Evolutionary conservation across 2,113 vertebrate genomes (phyloP).

Genomic region (Marmota monax): DNA sequence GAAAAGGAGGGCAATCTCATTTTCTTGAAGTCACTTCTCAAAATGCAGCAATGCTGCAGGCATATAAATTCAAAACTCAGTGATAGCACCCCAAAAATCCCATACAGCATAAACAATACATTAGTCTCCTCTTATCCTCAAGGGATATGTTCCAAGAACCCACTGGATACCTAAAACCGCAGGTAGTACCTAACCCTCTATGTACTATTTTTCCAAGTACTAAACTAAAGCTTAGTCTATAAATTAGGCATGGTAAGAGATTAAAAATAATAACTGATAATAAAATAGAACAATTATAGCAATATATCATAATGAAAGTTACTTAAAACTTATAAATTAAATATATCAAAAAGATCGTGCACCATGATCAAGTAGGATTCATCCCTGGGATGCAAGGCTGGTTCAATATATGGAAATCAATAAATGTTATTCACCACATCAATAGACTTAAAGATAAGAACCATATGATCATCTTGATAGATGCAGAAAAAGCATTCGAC

Average conservation of each 20-base stretch:
- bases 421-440: too few species aligned
- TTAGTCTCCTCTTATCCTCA: background rate
- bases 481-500: too few species aligned
- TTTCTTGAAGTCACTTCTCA: constrained; percentile 5
- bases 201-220: too few species aligned
- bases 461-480: too few species aligned
- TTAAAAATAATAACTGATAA: background rate
- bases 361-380: too few species aligned
- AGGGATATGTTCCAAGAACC: background rate
- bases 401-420: too few species aligned
- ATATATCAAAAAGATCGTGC: too few species aligned
- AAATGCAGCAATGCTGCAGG: background rate
- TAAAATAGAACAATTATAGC: background rate
- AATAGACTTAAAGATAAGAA: too few species aligned
- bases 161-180: too few species aligned
- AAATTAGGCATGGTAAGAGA: background rate
- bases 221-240: background rate
- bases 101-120: background rate
- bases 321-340: background rate
- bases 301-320: background rate
- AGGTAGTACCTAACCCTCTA: background rate
- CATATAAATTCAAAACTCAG: background rate
- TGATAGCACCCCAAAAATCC: background rate
- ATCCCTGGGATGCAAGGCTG: too few species aligned
- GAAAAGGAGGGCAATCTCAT: background rate